Percentiles rank a stretch among this genome's conserved stretches.
Conservation (phyloP, 2,888 invertebrate species). For the Thera obeliscata region DNA sequence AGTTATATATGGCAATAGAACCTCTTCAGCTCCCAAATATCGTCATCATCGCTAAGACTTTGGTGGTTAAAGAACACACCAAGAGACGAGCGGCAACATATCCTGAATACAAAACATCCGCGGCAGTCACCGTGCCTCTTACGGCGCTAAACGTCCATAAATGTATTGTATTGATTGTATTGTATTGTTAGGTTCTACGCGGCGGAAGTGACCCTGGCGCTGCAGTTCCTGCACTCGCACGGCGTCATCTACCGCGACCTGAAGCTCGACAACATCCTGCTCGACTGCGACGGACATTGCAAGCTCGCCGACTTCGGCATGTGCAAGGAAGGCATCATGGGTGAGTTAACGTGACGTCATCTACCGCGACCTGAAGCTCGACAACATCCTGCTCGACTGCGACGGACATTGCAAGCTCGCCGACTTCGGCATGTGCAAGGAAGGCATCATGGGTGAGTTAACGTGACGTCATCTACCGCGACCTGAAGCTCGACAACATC, state of each 20-base stretch:
- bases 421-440: constrained; percentile 99
- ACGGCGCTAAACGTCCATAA: no score
- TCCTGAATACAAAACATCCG: no score
- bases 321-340: constrained; percentile 94
- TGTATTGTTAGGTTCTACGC: constrained; percentile 91
- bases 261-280: constrained; percentile 98
- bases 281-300: constrained; percentile 98
- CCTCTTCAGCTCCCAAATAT: no score
- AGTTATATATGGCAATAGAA: no score
- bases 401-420: constrained; percentile 98
- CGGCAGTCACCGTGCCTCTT: no score
- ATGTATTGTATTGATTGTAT: neutral
- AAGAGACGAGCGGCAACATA: no score
- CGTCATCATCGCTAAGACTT: no score
- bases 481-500: constrained; percentile 99
- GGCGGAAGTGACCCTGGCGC: constrained; percentile 98
- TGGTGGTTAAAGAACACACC: no score
- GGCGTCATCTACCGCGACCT: constrained; percentile 99
- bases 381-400: constrained; percentile 98
- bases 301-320: constrained; percentile 98
- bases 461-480: constrained; percentile 95
- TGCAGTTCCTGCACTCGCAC: constrained; percentile 98
- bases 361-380: constrained; percentile 99
- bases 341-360: constrained; percentile 86
- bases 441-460: constrained; percentile 78